phyloP scores from a whole-genome alignment of 2,797 vertebrate genomes.

The Enteromius afrohamiltoni region DNA sequence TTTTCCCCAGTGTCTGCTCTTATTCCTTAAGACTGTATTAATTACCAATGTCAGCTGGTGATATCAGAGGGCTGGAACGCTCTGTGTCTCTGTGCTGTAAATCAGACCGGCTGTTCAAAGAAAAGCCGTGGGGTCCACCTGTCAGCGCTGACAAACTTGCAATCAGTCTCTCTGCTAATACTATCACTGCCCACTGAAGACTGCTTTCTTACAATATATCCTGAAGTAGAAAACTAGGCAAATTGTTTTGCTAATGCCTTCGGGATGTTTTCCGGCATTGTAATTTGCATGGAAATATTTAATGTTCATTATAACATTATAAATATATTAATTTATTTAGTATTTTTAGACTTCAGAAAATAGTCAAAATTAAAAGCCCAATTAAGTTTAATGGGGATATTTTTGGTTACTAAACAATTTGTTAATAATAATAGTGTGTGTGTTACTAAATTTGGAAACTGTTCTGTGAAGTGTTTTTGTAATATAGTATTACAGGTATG shows the following conservation, averaged over 20 bases:
- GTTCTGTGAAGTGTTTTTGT: background rate
- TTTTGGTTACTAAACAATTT: background rate
- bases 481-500: background rate
- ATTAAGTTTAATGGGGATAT: background rate
- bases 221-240: background rate
- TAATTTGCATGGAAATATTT: background rate
- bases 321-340: background rate
- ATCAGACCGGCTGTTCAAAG: slow-evolving; percentile 59
- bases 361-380: background rate
- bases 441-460: background rate
- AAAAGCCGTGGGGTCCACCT: slow-evolving; percentile 53
- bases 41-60: slow-evolving; percentile 54
- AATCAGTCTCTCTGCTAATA: slow-evolving; percentile 31
- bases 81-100: slow-evolving; percentile 50
- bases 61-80: slow-evolving; percentile 54
- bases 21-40: slow-evolving; percentile 52
- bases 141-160: slow-evolving; percentile 43
- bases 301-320: background rate
- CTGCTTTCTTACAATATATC: background rate
- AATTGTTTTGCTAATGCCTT: background rate
- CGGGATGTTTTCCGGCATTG: background rate
- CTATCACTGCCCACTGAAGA: slow-evolving; percentile 14
- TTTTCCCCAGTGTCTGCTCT: slow-evolving; percentile 36
- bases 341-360: background rate
- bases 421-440: background rate